These are phyloP conservation scores for Dicaeum eximium DNA, from an alignment of 2,113 vertebrate species.

Conservation along the genomic window DNA sequence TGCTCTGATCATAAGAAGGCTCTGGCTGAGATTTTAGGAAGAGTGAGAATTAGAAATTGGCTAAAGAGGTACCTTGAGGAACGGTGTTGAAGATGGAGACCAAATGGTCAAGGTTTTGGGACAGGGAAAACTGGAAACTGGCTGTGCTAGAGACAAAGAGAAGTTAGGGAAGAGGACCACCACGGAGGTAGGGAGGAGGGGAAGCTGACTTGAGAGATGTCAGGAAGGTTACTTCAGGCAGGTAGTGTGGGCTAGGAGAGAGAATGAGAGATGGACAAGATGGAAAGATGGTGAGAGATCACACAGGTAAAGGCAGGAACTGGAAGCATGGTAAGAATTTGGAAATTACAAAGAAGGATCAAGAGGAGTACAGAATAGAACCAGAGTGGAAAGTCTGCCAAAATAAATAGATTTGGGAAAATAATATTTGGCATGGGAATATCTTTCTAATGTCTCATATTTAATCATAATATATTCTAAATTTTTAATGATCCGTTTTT, in stretches of 20 bases:
- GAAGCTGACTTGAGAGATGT: not conserved
- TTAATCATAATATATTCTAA: not conserved
- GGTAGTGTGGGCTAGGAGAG: not conserved
- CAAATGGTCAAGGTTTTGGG: not conserved
- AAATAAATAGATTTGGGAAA: not conserved
- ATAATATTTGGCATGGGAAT: not conserved
- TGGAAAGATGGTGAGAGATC: not conserved
- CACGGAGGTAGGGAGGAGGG: not conserved
- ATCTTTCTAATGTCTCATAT: not conserved
- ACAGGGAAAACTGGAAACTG: not conserved
- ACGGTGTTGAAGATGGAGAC: not conserved
- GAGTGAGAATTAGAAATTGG: not conserved
- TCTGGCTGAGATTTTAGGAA: not conserved
- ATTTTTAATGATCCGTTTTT: not conserved
- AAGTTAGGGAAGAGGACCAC: not conserved
- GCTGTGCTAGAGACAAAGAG: not conserved
- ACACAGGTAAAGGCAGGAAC: not conserved
- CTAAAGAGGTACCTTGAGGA: not conserved
- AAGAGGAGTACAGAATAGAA: not conserved
- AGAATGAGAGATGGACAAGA: not conserved
- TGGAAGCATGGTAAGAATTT: not conserved
- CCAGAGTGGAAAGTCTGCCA: not conserved
- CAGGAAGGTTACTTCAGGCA: not conserved
- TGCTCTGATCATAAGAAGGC: not conserved
- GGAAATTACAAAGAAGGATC: not conserved